Evolutionary conservation across 1,140 invertebrate genomes (phyloP), one percentile per base, ranked within the genome.

Genomic region (Drosophila chauvacae): DNA sequence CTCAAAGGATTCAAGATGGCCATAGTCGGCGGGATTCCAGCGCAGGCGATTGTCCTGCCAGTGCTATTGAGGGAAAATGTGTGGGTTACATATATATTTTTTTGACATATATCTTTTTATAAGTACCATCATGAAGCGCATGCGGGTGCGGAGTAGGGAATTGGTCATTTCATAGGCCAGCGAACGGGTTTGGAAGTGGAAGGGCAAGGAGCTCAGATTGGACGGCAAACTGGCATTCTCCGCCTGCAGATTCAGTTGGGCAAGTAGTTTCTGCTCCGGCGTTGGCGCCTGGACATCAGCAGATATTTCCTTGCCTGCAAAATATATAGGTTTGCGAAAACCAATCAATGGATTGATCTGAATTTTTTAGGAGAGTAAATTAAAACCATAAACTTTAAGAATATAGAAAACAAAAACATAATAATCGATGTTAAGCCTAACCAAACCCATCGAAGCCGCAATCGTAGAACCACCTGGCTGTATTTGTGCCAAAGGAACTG

Each of bases 401-500:
- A 30, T 1, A 30, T 30, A 30, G 28, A 30, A 7, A 30, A 7
- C 7, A 26, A 30, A 30, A 10, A 33, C 9, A 33, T 33, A 11
- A 35, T 35, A 35, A 11, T n/a, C 7, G 7, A 14, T 23, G 13
- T 37, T 4, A 30, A 13, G 33, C 28, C 74, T 83, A n/a, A 92
- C 91, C 56, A 16, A 62, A 86, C 7, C 81, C 87, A 79, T 92
- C 91, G 4, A 92, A 91, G 9, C 73, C 57, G 16, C 91, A 92
- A 47, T 92, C 91, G 51, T 81, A 92, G 37, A 91, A 92, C 91
- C 91, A 92, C 23, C 85, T 72, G 2, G 91, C 91, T 9, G 66
- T 50, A 11, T 82, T 90, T 0, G 47, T n/a, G 11, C 87, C 91
- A 65, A 90, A 92, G 14, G 83, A 73, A 41, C 86, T 92, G 56